Evolutionary conservation across 1,140 invertebrate species (phyloP), one percentile per base, ranked within the genome.

Genomic region (Pinna nobilis): DNA sequence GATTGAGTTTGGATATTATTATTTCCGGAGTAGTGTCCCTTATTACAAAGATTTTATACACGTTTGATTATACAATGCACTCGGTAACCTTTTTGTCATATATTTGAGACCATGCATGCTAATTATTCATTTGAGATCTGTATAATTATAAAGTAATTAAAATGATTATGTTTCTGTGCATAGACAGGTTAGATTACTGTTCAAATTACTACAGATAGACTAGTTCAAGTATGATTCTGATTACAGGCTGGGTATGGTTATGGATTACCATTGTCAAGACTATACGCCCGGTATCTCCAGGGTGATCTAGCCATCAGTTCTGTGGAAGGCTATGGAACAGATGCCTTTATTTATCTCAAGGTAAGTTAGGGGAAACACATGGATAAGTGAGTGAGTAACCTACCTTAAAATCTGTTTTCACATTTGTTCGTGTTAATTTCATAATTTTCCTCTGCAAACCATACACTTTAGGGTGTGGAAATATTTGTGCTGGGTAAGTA

Each of bases 261-360:
- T 89, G 98, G 98, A 69, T 90, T 99, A 80, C 98, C 98, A 18
- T 93, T 99, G 59, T 99, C 97, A 1, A 90, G 98, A 75, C 91
- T 99, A 20, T 99, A 99, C 89, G 98, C 98, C 3, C 91, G 97
- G 65, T 99, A 99, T 91, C 98, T 99, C 89, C 97, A 98, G 82
- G 98, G 98, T 0, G 98, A 99, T 89, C 90, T 99, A 30, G 93
- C 95, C 33, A 88, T 99, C 1, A 91, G 95, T 47, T 98, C 97
- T 1, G 97, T 95, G 87, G 98, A 99, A 84, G 98, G 98, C 0
- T 95, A 94, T 87, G 98, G 98, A 7, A 99, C 98, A 1, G 98
- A 99, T 90, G 96, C 98, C 9, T 93, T 96, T 49, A 94, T 99
- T 72, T 99, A 98, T 89, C 90, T 99, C 68, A 99, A 99, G 93